A percentile compares a stretch with the other conserved stretches of the same genome.
Evolutionary conservation across 30 jellyfish, hydroid and myxozoan genomes (phyloP).

Genomic region (Haliclystus octoradiatus): DNA sequence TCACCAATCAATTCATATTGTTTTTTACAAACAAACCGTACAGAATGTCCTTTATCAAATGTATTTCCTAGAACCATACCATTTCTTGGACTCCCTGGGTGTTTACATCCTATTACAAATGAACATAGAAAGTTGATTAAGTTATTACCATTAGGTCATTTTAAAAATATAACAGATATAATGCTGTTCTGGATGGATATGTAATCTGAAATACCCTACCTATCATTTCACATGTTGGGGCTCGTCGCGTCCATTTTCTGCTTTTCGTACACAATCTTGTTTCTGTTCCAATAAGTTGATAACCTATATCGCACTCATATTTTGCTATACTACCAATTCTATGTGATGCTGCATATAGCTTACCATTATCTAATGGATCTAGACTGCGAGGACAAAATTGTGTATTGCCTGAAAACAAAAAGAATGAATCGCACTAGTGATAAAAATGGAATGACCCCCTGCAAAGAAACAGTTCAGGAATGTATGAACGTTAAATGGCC

Average conservation of each 20-base stretch:
- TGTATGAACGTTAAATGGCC: too few species aligned
- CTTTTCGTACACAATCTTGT: slow-evolving; percentile 18
- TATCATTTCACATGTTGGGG: slow-evolving; percentile 45
- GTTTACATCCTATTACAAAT: slow-evolving; percentile 9
- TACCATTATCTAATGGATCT: too few species aligned
- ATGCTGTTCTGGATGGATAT: too few species aligned
- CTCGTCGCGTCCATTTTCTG: slow-evolving; percentile 33
- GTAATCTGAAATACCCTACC: too few species aligned
- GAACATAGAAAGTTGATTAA: background rate
- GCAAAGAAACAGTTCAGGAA: too few species aligned
- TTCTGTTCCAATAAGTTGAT: slow-evolving; percentile 24
- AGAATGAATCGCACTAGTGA: too few species aligned
- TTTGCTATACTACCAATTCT: too few species aligned
- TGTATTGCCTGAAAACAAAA: too few species aligned
- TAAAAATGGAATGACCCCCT: too few species aligned
- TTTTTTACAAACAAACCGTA: slow-evolving; percentile 24
- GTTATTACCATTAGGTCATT: background rate
- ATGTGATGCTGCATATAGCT: too few species aligned
- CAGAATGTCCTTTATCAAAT: slow-evolving; percentile 6
- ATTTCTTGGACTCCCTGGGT: slow-evolving; percentile 25
- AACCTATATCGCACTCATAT: slow-evolving; percentile 30
- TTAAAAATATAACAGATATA: slow-evolving; percentile 3
- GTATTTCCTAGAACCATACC: slow-evolving; percentile 12
- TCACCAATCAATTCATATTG: slow-evolving; percentile 30
- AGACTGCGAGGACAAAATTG: too few species aligned